Conservation (phyloP, 2,113 vertebrate species). For the Bufo gargarizans region DNA sequence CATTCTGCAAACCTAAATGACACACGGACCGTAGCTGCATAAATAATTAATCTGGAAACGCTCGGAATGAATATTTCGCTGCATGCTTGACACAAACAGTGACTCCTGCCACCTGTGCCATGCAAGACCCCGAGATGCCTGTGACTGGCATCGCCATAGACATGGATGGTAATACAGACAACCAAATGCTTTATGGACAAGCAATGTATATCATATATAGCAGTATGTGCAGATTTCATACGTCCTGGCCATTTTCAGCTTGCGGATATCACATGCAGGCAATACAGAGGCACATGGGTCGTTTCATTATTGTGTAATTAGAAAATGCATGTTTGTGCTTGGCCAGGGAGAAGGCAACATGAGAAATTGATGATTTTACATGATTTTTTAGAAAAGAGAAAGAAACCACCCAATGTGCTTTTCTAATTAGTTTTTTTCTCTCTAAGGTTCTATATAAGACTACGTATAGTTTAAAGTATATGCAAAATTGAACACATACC, state of each 20-base stretch:
- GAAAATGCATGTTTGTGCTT: background rate
- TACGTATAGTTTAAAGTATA: too few relatives aligned
- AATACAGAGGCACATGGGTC: background rate
- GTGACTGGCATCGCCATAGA: background rate
- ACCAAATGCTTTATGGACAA: background rate
- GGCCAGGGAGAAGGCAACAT: background rate
- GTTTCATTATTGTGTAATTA: constrained; percentile 12
- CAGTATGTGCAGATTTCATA: background rate
- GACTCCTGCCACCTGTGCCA: background rate
- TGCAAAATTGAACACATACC: too few relatives aligned
- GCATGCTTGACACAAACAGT: background rate
- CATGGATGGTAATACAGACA: background rate
- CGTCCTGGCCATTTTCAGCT: background rate
- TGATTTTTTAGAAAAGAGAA: background rate
- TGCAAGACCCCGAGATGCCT: background rate
- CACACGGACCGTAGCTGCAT: background rate
- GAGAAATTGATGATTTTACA: background rate
- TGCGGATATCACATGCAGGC: background rate
- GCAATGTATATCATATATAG: background rate
- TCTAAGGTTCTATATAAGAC: too few relatives aligned
- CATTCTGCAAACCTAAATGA: background rate
- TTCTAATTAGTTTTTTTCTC: background rate
- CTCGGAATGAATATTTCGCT: background rate
- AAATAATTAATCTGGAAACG: background rate
- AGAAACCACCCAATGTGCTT: background rate